These are phyloP conservation scores for Neoniphon sammara DNA, from an alignment of 2,797 vertebrate species.

Conservation along the genomic window DNA sequence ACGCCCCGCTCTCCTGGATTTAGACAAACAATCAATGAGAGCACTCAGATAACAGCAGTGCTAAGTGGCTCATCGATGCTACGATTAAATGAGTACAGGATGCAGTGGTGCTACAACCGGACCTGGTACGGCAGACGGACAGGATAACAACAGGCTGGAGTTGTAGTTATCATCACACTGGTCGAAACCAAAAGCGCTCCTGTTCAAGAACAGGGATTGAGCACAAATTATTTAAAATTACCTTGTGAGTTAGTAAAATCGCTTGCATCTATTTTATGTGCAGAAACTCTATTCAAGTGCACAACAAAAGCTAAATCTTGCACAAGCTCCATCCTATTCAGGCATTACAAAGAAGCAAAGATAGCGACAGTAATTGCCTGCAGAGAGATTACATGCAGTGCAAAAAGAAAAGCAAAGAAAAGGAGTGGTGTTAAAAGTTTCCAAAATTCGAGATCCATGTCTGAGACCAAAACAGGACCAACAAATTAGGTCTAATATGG, in stretches of 20 bases:
- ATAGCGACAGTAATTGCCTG: background rate
- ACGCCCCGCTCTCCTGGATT: conserved; percentile 58
- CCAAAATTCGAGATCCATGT: background rate
- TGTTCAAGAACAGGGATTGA: too few relatives aligned
- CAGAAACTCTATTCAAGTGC: too few relatives aligned
- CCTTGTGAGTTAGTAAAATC: too few relatives aligned
- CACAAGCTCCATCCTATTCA: too few relatives aligned
- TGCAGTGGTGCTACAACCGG: conserved; percentile 37
- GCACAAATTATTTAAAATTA: too few relatives aligned
- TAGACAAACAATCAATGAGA: conserved; percentile 72
- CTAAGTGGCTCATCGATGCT: conserved; percentile 69
- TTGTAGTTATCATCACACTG: background rate
- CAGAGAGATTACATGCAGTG: background rate
- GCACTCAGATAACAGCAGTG: conserved; percentile 68
- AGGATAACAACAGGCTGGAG: conserved; percentile 1
- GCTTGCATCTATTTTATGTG: too few relatives aligned
- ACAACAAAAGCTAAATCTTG: background rate
- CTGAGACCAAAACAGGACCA: background rate
- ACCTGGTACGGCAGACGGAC: background rate
- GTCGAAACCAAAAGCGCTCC: background rate
- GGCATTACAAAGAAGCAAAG: background rate
- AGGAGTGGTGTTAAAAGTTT: background rate
- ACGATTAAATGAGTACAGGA: conserved; percentile 70
- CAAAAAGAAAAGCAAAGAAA: background rate
- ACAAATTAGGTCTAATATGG: background rate